Base-by-base conservation (phyloP, 2,888 invertebrate genomes). In the Heliconius ethilla region DNA sequence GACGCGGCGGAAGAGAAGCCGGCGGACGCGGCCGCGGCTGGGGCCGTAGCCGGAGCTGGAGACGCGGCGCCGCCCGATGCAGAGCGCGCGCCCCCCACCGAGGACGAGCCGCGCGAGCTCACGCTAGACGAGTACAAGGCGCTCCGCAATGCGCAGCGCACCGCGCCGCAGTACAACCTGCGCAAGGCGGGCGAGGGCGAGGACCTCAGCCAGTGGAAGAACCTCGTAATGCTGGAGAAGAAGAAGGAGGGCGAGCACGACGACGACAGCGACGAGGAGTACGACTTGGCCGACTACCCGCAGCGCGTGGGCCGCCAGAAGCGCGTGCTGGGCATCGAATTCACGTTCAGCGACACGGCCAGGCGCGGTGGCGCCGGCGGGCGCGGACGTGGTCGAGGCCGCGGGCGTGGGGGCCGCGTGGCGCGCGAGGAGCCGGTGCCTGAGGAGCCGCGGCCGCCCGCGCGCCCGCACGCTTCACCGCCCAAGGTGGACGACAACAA, bases 71-170 rank as follows among this genome's bases (percentile, higher is more conserved):
- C 86, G 87, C 89, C 90, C n/a, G 91, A 89, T 84, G 90, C 87
- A 75, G 92, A 95, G 86, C 95, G 92, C 81, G 94, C 90, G 63
- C 89, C 90, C 81, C 93, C 95, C 1, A 95, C 95, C 75, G 97
- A 97, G 86, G 97, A 97, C 83, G 97, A 97, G 90, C 96, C 97
- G 74, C 97, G 97, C 86, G 97, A 97, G 94, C 95, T 99, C 90
- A 99, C 99, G 62, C 95, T 99, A 84, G 99, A 99, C 88, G 99
- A 99, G 95, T 99, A 98, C 96, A 98, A 98, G 92, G 98, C 98
- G 78, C 95, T 97, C 86, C 97, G 97, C 86, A 96, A 96, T 87
- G 96, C 96, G 76, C 95, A 96, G 87, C 96, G 98, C 84, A 96
- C 96, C 80, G 97, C 98, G 90, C 98, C 98, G 74, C 97, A 97